These are phyloP conservation scores for Drosophila mercatorum DNA, from an alignment of 2,888 invertebrate genomes.

Conservation along the genomic window DNA sequence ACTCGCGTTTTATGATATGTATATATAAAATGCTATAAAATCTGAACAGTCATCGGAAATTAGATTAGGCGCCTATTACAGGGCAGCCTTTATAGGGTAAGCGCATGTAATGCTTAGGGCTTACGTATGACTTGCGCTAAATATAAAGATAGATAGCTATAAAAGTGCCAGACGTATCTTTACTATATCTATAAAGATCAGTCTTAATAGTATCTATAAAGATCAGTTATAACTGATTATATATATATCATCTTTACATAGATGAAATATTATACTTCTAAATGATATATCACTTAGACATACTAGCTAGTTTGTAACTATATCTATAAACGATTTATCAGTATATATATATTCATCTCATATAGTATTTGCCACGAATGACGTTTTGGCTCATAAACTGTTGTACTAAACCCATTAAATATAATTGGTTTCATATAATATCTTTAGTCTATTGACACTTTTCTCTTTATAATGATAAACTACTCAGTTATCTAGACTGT, in stretches of 20 bases:
- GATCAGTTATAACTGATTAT: background rate
- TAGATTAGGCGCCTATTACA: background rate
- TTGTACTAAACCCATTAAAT: background rate
- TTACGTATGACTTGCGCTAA: too few relatives aligned
- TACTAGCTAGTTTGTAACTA: background rate
- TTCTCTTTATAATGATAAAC: background rate
- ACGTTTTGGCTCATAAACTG: background rate
- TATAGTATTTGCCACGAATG: background rate
- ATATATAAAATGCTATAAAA: slow-evolving; percentile 13
- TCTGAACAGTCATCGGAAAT: background rate
- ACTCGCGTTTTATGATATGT: slow-evolving; percentile 33
- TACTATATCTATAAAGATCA: too few relatives aligned
- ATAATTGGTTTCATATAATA: background rate
- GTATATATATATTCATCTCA: background rate
- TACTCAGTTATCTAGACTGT: background rate
- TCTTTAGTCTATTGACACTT: background rate
- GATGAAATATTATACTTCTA: background rate
- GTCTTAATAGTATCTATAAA: background rate
- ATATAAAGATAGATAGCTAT: background rate
- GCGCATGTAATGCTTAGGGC: too few relatives aligned
- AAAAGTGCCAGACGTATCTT: background rate
- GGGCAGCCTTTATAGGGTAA: too few relatives aligned
- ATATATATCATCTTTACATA: background rate
- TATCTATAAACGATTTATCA: too few relatives aligned
- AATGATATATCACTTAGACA: background rate